These are phyloP conservation scores for Keiferia lycopersicella DNA, from an alignment of 2,888 invertebrate genomes.

Conservation along the genomic window DNA sequence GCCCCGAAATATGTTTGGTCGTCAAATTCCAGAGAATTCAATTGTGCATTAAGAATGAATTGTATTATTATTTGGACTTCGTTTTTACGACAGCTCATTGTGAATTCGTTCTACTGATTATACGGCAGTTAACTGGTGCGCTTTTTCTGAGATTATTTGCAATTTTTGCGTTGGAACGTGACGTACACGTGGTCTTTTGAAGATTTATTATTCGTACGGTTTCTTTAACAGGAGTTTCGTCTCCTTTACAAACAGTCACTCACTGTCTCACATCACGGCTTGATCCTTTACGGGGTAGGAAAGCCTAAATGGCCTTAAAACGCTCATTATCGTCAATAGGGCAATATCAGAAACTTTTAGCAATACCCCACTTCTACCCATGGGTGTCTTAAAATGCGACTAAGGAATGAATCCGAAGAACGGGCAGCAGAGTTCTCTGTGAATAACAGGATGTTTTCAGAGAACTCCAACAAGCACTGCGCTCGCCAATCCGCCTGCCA, in stretches of 20 bases:
- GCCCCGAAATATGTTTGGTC: slow-evolving; percentile 26
- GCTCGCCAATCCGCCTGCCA: too few relatives aligned
- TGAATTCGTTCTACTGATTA: slow-evolving; percentile 39
- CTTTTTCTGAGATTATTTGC: slow-evolving; percentile 24
- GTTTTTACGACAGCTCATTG: slow-evolving; percentile 38
- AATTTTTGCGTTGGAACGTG: slow-evolving; percentile 22
- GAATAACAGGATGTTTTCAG: too few relatives aligned
- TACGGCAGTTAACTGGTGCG: slow-evolving; percentile 38
- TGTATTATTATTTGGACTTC: slow-evolving; percentile 26
- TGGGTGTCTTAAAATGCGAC: too few relatives aligned
- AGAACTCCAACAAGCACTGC: too few relatives aligned
- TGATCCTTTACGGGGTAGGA: too few relatives aligned
- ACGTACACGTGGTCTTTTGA: slow-evolving; percentile 20
- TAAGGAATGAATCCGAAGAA: too few relatives aligned
- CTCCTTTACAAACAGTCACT: not conserved
- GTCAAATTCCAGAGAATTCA: slow-evolving; percentile 31
- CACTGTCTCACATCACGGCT: not conserved
- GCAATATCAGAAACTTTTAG: too few relatives aligned
- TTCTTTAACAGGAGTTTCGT: slow-evolving; percentile 6
- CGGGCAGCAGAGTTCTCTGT: too few relatives aligned
- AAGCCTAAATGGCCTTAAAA: too few relatives aligned
- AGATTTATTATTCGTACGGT: slow-evolving; percentile 4
- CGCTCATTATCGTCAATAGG: too few relatives aligned
- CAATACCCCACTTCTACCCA: too few relatives aligned
- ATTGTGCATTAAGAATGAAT: slow-evolving; percentile 31